Evolutionary conservation across 2,797 vertebrate species (phyloP).

Genomic region (Xerus rutilus): DNA sequence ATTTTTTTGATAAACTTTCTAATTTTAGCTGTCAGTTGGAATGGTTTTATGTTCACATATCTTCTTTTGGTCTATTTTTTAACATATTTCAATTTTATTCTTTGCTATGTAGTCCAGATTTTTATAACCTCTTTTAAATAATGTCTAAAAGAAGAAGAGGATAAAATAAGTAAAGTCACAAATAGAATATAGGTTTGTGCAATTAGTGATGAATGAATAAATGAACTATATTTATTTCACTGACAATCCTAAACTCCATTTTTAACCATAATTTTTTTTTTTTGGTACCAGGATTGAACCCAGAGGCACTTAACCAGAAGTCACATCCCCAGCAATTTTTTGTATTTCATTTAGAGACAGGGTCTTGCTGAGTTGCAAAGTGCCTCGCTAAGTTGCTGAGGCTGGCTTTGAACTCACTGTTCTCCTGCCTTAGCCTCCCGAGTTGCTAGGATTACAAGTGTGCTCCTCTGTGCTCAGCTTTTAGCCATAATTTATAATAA

Average conservation of each 20-base stretch:
- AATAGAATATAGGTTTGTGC: neutral
- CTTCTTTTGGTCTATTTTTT: neutral
- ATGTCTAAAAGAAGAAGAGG: neutral
- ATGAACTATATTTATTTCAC: neutral
- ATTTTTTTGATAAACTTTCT: neutral
- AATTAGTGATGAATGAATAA: neutral
- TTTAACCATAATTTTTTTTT: neutral
- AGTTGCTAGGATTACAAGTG: too few species aligned
- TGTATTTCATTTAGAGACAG: too few species aligned
- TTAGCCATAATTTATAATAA: neutral
- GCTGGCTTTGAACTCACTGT: too few species aligned
- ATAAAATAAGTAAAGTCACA: constrained; percentile 14
- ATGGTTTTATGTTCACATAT: neutral
- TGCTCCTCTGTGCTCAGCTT: too few species aligned
- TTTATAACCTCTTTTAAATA: neutral
- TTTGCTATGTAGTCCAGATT: neutral
- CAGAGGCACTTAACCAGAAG: too few species aligned
- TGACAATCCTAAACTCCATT: neutral
- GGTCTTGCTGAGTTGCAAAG: too few species aligned
- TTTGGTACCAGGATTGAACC: too few species aligned
- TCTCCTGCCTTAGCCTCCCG: too few species aligned
- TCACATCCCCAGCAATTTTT: too few species aligned
- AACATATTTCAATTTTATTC: neutral
- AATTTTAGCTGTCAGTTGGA: neutral
- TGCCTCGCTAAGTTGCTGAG: too few species aligned